phyloP scores from a whole-genome alignment of 2,888 invertebrate species.

The Julus scandinavius region DNA sequence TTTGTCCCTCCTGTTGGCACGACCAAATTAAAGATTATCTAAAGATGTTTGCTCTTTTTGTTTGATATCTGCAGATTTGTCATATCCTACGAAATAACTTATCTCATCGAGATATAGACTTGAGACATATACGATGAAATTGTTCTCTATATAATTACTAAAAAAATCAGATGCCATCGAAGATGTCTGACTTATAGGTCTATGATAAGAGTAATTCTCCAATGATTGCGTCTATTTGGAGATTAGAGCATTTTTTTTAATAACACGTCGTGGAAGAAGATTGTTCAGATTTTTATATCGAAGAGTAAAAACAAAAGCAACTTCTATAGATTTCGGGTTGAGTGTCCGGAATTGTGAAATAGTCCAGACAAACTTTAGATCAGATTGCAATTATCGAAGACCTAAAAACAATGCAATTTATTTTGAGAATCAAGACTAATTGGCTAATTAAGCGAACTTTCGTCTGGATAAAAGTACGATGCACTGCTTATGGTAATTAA shows the following conservation, averaged over 20 bases:
- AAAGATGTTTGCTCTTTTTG: neutral
- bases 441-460: neutral
- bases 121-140: too few relatives aligned
- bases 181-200: too few relatives aligned
- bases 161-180: too few relatives aligned
- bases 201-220: neutral
- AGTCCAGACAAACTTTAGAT: neutral
- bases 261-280: neutral
- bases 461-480: too few relatives aligned
- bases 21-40: neutral
- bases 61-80: neutral
- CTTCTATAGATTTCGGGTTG: neutral
- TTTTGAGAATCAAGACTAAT: neutral
- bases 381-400: neutral
- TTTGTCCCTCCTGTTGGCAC: neutral
- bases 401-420: neutral
- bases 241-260: neutral
- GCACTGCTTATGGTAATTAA: neutral
- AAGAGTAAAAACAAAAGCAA: neutral
- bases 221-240: neutral
- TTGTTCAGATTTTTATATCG: neutral
- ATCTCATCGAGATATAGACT: neutral
- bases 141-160: too few relatives aligned
- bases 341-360: neutral
- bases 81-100: neutral